A percentile compares a stretch with the other conserved stretches of the same genome.
Evolutionary conservation across 2,113 vertebrate species (phyloP).

Genomic region (Nibea albiflora): DNA sequence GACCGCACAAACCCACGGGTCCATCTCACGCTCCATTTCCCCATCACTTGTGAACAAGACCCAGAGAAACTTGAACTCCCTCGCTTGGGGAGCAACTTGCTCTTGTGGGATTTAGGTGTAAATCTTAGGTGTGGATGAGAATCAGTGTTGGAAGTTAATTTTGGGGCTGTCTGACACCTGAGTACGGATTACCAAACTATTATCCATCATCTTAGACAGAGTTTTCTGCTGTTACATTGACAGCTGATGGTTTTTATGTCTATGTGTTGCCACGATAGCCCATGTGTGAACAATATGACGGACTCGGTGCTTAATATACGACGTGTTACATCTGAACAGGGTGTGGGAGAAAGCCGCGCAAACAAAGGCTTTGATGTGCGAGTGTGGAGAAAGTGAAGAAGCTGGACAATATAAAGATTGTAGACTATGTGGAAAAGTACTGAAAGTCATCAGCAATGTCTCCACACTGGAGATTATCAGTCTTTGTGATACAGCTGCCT

Average conservation of each 20-base stretch:
- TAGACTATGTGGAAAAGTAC: background rate
- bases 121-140: no score
- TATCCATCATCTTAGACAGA: background rate
- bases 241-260: background rate
- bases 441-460: background rate
- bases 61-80: no score
- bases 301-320: background rate
- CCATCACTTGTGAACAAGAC: no score
- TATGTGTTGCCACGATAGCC: background rate
- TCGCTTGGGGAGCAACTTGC: no score
- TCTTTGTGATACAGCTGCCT: constrained; percentile 8
- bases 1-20: no score
- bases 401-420: background rate
- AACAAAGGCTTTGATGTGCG: constrained; percentile 18
- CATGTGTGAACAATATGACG: background rate
- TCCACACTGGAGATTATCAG: background rate
- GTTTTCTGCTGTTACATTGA: background rate
- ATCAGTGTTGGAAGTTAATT: background rate
- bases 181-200: background rate
- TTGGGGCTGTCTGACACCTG: background rate
- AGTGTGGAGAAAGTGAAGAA: constrained; percentile 19
- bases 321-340: background rate
- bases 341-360: background rate
- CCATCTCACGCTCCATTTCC: no score
- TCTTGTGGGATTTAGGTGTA: no score